Percentiles rank a stretch among this genome's conserved stretches.
Conservation (phyloP, 1,140 invertebrate genomes). For the Maniola jurtina region DNA sequence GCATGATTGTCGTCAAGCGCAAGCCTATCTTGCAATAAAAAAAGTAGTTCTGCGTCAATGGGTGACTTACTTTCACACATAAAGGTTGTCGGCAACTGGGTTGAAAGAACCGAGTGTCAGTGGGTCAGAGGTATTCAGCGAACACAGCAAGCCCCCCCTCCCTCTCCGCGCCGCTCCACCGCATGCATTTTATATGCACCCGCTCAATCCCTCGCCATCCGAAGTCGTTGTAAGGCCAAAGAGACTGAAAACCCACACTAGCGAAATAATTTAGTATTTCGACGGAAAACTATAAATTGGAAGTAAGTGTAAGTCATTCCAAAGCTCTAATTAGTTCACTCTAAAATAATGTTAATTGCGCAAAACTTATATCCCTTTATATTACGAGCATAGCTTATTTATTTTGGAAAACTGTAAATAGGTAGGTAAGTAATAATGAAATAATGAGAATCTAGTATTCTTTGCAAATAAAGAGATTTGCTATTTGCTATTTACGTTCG, state of each 20-base stretch:
- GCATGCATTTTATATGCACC: constrained; percentile 3
- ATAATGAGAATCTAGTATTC: no score
- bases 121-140: constrained; percentile 15
- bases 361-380: no score
- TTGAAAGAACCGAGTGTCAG: constrained; percentile 12
- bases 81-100: constrained; percentile 7
- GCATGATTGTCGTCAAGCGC: no score
- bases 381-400: no score
- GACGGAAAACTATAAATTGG: neutral
- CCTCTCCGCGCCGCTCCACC: neutral
- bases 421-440: no score
- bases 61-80: constrained; percentile 9
- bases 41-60: neutral
- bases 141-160: neutral
- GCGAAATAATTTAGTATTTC: neutral
- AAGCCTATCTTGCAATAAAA: neutral
- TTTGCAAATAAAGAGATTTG: no score
- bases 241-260: neutral
- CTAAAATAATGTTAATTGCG: no score
- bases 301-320: no score
- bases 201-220: neutral
- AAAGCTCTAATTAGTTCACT: no score
- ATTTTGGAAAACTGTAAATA: no score
- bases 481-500: no score
- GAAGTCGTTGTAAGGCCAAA: neutral